A percentile compares a stretch with the other conserved stretches of the same genome.
These are phyloP conservation scores for Bombus turneri DNA, from an alignment of 1,140 invertebrate genomes.

Conservation along the genomic window DNA sequence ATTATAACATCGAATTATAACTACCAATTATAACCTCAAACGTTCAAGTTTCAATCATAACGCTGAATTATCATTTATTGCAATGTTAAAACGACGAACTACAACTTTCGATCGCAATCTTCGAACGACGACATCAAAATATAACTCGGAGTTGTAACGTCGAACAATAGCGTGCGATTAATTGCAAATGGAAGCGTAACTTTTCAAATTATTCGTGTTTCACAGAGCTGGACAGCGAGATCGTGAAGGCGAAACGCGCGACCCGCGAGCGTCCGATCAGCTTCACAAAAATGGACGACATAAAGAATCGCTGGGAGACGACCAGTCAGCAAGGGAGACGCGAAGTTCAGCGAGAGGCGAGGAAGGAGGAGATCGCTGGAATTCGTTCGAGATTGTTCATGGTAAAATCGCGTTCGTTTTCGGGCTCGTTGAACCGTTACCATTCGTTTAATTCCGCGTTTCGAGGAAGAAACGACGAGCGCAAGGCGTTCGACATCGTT, in stretches of 20 bases:
- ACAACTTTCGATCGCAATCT: too few relatives aligned
- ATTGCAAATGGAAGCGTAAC: too few relatives aligned
- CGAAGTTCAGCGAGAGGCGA: slow-evolving; percentile 89
- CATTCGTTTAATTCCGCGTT: background rate
- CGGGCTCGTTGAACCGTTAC: background rate
- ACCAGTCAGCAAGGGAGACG: slow-evolving; percentile 85
- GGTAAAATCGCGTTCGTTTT: slow-evolving; percentile 81
- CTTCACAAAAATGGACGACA: slow-evolving; percentile 92
- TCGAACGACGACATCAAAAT: background rate
- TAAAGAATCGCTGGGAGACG: slow-evolving; percentile 90
- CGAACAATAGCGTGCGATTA: too few relatives aligned
- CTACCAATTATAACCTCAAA: too few relatives aligned
- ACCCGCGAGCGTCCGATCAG: slow-evolving; percentile 88
- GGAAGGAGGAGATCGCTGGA: slow-evolving; percentile 94
- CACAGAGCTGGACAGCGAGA: slow-evolving; percentile 79
- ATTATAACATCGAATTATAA: too few relatives aligned
- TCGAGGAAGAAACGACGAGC: background rate
- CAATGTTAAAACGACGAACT: too few relatives aligned
- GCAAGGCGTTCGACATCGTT: background rate
- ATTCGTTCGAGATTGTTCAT: slow-evolving; percentile 92
- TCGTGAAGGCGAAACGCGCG: slow-evolving; percentile 83
- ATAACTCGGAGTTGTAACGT: too few relatives aligned
- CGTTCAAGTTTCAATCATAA: too few relatives aligned
- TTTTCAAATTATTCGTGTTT: slow-evolving; percentile 8
- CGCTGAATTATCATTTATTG: too few relatives aligned